Base-by-base conservation (phyloP, 2,888 invertebrate genomes). In the Dorcus parallelipipedus region DNA sequence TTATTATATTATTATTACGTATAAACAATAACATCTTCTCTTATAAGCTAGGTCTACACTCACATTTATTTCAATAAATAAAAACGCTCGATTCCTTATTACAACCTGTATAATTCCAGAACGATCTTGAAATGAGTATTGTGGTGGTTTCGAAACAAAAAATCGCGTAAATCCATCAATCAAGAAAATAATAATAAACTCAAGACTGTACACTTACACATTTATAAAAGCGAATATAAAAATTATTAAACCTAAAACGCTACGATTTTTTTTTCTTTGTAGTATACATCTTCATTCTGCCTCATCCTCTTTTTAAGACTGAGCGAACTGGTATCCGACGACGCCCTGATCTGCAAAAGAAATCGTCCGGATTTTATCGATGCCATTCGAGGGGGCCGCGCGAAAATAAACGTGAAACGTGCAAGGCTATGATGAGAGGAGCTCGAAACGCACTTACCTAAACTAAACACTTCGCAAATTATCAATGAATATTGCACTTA, bases 271-370 rank as follows among this genome's bases (percentile, higher is more conserved):
- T 54, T 54, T 60, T 56, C 39, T 59, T 63, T 14, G 3, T 53
- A 56, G 54, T 54, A 55, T 53, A 54, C 54, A 50, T 48, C 8
- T 52, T 48, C n/a, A 33, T n/a, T 50, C 20, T 38, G 49, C 52
- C 67, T 67, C 20, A 3, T 20, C 63, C 64, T 60, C 64, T 58
- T 62, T 71, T 74, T 79, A 80, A 72, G 78, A 80, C 76, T 77
- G 80, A 71, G 80, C 76, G 70, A 80, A 81, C 71, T 81, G 81
- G 73, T 81, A 81, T 71, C 80, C 80, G 73, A 81, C 75, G 70
- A 81, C 77, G 69, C 80, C 80, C 65, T 79, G 78, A 70, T 81
- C 81, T 81, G 78, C 60, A 77, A 75, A 65, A 65, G 33, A 70
- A 65, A 9, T 20, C 9, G 43, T n/a, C 6, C 26, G 26, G 20